A percentile compares a stretch with the other conserved stretches of the same genome.
phyloP scores from a whole-genome alignment of 2,797 vertebrate species.

The Morus bassanus region DNA sequence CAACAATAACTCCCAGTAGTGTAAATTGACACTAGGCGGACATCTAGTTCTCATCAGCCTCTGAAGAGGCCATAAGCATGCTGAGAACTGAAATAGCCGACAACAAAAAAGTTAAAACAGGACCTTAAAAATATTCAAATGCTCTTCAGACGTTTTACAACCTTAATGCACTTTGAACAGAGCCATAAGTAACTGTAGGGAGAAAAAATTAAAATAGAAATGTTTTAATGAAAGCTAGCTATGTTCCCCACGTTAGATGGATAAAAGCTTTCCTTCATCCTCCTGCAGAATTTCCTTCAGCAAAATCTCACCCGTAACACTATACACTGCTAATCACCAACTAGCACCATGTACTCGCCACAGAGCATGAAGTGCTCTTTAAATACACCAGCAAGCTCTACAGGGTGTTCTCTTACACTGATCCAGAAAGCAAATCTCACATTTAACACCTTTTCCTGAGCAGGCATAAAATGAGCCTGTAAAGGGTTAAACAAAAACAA shows the following conservation, averaged over 20 bases:
- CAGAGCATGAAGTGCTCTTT: not conserved
- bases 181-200: not conserved
- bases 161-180: not conserved
- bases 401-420: slow-evolving; percentile 11
- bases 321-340: not conserved
- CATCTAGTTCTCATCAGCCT: not conserved
- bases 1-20: not conserved
- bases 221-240: not conserved
- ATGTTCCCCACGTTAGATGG: not conserved
- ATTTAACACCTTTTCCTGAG: not conserved
- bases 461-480: not conserved
- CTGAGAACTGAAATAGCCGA: not conserved
- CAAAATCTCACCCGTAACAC: not conserved
- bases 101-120: not conserved
- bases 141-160: not conserved
- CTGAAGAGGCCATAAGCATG: accelerated
- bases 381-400: not conserved
- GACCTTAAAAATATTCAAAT: not conserved
- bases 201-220: not conserved
- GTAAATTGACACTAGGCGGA: not conserved
- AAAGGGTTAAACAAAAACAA: not conserved
- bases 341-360: not conserved
- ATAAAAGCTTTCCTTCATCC: slow-evolving; percentile 4
- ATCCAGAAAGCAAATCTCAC: not conserved
- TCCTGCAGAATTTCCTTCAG: not conserved